Conservation (phyloP, 2,113 vertebrate genomes). For the Bothrops jararaca region DNA sequence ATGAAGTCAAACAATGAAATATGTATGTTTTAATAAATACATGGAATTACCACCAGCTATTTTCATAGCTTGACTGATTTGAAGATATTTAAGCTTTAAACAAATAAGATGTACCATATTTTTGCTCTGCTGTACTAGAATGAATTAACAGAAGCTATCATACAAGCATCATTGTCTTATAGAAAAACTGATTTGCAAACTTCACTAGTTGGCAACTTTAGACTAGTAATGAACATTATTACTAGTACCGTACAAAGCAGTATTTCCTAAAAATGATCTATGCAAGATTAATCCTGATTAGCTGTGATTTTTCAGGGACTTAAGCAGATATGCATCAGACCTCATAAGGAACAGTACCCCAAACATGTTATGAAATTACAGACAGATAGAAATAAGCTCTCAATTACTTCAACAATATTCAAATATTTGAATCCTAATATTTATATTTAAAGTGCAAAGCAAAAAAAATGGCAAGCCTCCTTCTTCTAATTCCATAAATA, state of each 20-base stretch:
- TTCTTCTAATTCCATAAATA: background rate
- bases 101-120: background rate
- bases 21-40: constrained; percentile 2
- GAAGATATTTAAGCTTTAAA: background rate
- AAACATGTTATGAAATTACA: background rate
- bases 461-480: background rate
- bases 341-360: background rate
- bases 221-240: fast-evolving
- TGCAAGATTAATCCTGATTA: background rate
- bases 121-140: background rate
- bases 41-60: background rate
- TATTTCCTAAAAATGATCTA: background rate
- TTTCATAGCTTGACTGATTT: background rate
- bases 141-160: background rate
- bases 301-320: background rate
- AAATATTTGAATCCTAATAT: background rate
- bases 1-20: constrained; percentile 17
- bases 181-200: background rate
- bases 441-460: background rate
- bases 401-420: background rate
- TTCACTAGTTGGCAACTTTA: constrained; percentile 7
- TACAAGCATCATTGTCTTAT: background rate
- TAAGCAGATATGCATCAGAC: background rate
- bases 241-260: background rate
- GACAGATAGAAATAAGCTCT: background rate